Evolutionary conservation across 2,797 vertebrate genomes (phyloP).

Genomic region (Myotis daubentonii): DNA sequence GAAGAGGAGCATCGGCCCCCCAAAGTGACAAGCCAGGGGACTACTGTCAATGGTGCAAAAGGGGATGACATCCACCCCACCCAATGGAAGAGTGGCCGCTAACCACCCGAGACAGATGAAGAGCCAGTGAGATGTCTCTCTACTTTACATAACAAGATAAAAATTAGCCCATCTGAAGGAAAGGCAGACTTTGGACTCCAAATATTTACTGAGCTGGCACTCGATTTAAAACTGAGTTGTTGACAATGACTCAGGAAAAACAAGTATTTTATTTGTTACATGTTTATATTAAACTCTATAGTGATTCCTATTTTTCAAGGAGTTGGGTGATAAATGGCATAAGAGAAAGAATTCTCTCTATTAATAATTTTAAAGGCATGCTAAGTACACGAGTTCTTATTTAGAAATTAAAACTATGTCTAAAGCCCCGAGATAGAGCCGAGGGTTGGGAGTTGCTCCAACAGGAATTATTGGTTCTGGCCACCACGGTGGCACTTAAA

Average conservation of each 20-base stretch:
- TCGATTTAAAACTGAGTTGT: constrained; percentile 28
- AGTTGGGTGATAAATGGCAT: not conserved
- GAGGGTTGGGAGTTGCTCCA: constrained; percentile 10
- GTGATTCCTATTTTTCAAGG: constrained; percentile 12
- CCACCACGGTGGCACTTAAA: constrained; percentile 53
- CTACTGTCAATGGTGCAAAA: not conserved
- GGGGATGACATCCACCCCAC: not conserved
- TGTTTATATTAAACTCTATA: constrained; percentile 13
- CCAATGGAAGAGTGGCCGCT: not conserved
- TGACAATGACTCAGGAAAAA: constrained; percentile 62
- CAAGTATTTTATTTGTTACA: constrained; percentile 12
- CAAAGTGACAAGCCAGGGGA: not conserved
- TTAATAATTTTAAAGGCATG: constrained; percentile 15
- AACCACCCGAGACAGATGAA: not conserved
- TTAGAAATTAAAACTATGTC: constrained; percentile 47
- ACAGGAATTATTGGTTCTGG: constrained; percentile 55
- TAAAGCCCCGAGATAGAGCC: constrained; percentile 22
- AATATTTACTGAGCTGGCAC: constrained; percentile 61
- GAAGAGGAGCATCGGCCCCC: not conserved
- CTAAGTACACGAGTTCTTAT: not conserved
- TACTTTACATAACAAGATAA: constrained; percentile 24
- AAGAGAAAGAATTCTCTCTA: constrained; percentile 27
- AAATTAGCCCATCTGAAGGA: constrained; percentile 46
- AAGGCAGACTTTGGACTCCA: constrained; percentile 61
- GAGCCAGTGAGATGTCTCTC: not conserved